Conservation (phyloP, 2,888 invertebrate species). For the Drosophila mettleri region DNA sequence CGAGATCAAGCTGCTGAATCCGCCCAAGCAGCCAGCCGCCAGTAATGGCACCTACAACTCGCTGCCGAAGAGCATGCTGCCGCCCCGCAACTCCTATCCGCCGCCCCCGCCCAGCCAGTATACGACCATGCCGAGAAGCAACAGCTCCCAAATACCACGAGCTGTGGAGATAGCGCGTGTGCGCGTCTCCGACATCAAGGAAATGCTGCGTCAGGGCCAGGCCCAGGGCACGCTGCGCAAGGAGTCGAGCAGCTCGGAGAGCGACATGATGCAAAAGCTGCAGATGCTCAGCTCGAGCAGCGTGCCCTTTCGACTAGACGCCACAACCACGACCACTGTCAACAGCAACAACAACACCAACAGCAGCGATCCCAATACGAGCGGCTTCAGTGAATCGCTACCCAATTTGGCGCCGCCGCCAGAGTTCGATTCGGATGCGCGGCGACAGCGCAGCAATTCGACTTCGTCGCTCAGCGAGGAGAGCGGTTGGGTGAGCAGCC, state of each 20-base stretch:
- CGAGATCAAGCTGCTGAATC: slow-evolving; percentile 84
- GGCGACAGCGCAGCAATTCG: slow-evolving; percentile 85
- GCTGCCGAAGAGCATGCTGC: slow-evolving; percentile 85
- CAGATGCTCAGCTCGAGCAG: slow-evolving; percentile 86
- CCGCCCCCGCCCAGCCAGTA: slow-evolving; percentile 84
- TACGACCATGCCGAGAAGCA: slow-evolving; percentile 87
- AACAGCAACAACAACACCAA: slow-evolving; percentile 74
- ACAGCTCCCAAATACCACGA: slow-evolving; percentile 87
- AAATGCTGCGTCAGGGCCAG: slow-evolving; percentile 83
- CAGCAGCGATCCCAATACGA: slow-evolving; percentile 82
- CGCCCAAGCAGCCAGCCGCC: slow-evolving; percentile 73
- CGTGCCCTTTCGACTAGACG: slow-evolving; percentile 88
- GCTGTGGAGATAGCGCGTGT: slow-evolving; percentile 85
- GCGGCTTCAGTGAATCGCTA: slow-evolving; percentile 89
- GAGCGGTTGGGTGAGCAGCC: slow-evolving; percentile 95
- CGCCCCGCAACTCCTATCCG: slow-evolving; percentile 88
- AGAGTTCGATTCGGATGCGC: slow-evolving; percentile 86
- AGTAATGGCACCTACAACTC: slow-evolving; percentile 80
- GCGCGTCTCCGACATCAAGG: slow-evolving; percentile 84
- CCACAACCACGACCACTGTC: slow-evolving; percentile 77
- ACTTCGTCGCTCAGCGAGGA: slow-evolving; percentile 92
- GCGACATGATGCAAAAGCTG: slow-evolving; percentile 85
- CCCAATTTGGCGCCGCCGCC: slow-evolving; percentile 90
- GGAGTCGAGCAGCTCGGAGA: slow-evolving; percentile 86
- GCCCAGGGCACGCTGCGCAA: slow-evolving; percentile 67